Evolutionary conservation across 2,888 invertebrate genomes (phyloP).

Genomic region (Aleiodes testaceus): DNA sequence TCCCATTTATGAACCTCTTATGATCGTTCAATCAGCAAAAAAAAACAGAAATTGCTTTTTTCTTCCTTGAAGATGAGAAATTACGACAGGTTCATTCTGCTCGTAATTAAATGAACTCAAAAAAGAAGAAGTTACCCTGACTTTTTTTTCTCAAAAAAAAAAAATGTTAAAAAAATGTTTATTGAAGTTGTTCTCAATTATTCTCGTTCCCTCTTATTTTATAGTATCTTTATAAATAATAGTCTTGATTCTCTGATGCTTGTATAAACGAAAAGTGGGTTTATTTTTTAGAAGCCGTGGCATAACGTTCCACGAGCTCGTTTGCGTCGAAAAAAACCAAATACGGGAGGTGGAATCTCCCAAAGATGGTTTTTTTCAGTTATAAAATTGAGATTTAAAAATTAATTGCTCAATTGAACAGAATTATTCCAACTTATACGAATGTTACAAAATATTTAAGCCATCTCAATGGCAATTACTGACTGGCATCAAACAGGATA

Average conservation of each 20-base stretch:
- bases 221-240: constrained; percentile 49
- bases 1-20: constrained; percentile 57
- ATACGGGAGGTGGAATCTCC: constrained; percentile 23
- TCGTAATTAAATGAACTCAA: not conserved
- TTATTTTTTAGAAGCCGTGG: constrained; percentile 51
- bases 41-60: not conserved
- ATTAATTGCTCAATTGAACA: not conserved
- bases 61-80: not conserved
- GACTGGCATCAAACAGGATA: constrained; percentile 57
- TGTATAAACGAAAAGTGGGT: constrained; percentile 60
- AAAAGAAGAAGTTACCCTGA: constrained; percentile 8
- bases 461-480: constrained; percentile 58
- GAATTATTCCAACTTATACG: not conserved
- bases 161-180: constrained; percentile 23
- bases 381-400: not conserved
- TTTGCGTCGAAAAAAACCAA: constrained; percentile 17
- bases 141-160: constrained; percentile 13
- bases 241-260: constrained; percentile 64
- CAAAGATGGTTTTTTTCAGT: constrained; percentile 19
- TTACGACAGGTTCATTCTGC: constrained; percentile 16
- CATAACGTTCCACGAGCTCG: constrained; percentile 59
- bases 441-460: constrained; percentile 42
- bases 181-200: not conserved
- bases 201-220: constrained; percentile 42
- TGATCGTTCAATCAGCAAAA: constrained; percentile 12